Evolutionary conservation across 2,888 invertebrate genomes (phyloP).

Genomic region (Coleophora flavipennella): DNA sequence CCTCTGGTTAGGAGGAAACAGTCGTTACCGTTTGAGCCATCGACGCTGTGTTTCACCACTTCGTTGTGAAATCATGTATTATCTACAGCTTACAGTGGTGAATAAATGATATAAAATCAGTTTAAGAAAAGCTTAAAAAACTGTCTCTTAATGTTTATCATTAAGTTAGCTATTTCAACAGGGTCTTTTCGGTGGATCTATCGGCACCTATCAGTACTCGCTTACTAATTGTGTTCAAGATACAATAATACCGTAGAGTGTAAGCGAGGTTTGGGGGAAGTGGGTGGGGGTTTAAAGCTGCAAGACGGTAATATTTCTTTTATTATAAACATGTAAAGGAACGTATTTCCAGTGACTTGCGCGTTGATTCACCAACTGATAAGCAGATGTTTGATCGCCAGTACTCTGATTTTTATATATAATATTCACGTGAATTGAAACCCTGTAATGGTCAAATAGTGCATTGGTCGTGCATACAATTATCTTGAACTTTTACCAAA

Average conservation of each 20-base stretch:
- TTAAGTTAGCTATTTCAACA: slow-evolving; percentile 36
- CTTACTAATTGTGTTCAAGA: slow-evolving; percentile 33
- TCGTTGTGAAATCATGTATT: too few relatives aligned
- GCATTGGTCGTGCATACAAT: slow-evolving; percentile 34
- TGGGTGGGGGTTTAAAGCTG: slow-evolving; percentile 21
- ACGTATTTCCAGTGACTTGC: slow-evolving; percentile 34
- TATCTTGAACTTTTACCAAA: slow-evolving; percentile 48
- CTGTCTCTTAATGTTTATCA: too few relatives aligned
- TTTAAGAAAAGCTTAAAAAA: too few relatives aligned
- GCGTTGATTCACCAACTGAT: slow-evolving; percentile 23
- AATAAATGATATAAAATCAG: too few relatives aligned
- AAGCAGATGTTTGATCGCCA: slow-evolving; percentile 33
- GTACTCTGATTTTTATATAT: slow-evolving; percentile 39
- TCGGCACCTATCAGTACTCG: slow-evolving; percentile 37
- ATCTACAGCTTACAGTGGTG: too few relatives aligned
- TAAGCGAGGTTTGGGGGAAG: too few relatives aligned
- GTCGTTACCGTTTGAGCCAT: too few relatives aligned
- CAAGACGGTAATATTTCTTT: slow-evolving; percentile 40
- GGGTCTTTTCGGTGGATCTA: slow-evolving; percentile 55
- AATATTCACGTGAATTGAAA: slow-evolving; percentile 20
- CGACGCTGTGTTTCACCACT: too few relatives aligned
- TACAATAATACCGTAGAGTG: slow-evolving; percentile 24
- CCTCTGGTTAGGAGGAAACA: too few relatives aligned
- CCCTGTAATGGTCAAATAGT: slow-evolving; percentile 19
- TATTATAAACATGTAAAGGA: slow-evolving; percentile 46